phyloP scores from a whole-genome alignment of 1,140 invertebrate species.

The Papilio aristodemus region DNA sequence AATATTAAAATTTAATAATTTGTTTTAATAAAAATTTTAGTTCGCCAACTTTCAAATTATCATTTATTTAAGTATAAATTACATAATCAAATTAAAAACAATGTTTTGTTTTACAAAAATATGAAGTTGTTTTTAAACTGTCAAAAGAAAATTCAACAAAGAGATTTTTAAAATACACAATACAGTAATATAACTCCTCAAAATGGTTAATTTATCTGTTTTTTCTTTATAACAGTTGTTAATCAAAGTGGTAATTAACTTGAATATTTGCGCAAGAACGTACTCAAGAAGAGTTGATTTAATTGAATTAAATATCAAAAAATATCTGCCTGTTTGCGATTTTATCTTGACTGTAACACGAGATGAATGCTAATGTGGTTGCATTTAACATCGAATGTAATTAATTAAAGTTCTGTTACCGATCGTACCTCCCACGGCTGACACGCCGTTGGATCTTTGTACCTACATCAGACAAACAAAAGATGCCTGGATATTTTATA shows the following conservation, averaged over 20 bases:
- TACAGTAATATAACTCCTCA: background rate
- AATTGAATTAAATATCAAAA: conserved; percentile 4
- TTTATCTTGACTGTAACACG: conserved; percentile 14
- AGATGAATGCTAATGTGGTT: conserved; percentile 23
- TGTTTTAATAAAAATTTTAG: too few species aligned
- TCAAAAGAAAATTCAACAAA: background rate
- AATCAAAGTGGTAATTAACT: background rate
- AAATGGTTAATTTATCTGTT: background rate
- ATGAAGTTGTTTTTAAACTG: background rate
- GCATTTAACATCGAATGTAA: conserved; percentile 17
- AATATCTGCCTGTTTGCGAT: background rate
- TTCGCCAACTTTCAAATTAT: too few species aligned
- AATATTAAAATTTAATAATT: too few species aligned
- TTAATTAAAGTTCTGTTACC: conserved; percentile 16
- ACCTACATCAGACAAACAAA: background rate
- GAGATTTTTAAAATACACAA: background rate
- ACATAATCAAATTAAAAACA: too few species aligned
- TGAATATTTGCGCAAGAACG: conserved; percentile 1
- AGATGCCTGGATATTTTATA: too few species aligned
- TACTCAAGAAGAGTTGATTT: background rate
- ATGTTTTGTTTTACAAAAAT: too few species aligned
- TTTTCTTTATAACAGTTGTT: background rate
- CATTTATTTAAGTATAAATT: too few species aligned
- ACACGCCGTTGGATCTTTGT: conserved; percentile 4
- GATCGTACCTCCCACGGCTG: conserved; percentile 16